phyloP scores from a whole-genome alignment of 37 sponge, comb jelly and placozoan species.

The Theonella swinhoei region DNA sequence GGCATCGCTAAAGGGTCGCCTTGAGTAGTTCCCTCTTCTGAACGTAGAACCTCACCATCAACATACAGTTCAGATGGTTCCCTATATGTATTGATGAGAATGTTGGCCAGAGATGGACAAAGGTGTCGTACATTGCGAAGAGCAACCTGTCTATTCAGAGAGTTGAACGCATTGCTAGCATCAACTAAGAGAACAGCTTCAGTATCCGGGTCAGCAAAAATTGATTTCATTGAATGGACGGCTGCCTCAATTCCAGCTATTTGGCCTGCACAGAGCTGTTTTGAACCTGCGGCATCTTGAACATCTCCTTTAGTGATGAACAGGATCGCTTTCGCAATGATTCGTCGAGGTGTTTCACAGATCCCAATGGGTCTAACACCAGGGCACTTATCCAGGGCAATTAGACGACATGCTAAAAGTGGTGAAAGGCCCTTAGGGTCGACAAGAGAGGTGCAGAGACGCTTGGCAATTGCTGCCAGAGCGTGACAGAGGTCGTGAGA shows the following conservation, averaged over 20 bases:
- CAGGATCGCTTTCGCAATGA: constrained; percentile 53
- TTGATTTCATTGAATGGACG: neutral
- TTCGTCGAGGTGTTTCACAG: neutral
- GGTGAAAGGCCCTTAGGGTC: constrained; percentile 10
- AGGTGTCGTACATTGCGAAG: constrained; percentile 16
- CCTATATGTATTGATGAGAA: constrained; percentile 35
- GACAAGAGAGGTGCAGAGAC: constrained; percentile 22
- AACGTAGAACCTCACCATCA: constrained; percentile 22
- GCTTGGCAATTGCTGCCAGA: constrained; percentile 5
- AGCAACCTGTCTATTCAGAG: neutral
- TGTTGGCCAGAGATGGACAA: constrained; percentile 22
- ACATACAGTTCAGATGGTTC: constrained; percentile 27
- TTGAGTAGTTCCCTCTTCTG: constrained; percentile 13
- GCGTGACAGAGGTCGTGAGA: constrained; percentile 33
- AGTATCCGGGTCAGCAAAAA: neutral
- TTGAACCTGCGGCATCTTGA: constrained; percentile 35
- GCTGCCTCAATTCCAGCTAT: constrained; percentile 9
- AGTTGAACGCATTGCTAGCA: constrained; percentile 11
- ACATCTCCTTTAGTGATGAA: constrained; percentile 19
- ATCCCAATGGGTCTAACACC: constrained; percentile 27
- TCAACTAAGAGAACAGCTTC: constrained; percentile 24
- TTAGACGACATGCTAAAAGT: constrained; percentile 15
- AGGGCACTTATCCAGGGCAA: constrained; percentile 3
- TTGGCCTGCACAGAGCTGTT: constrained; percentile 11
- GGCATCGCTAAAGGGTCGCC: constrained; percentile 57